phyloP scores from a whole-genome alignment of 2,113 vertebrate species.

The Stomatorhinus ivindoensis region DNA sequence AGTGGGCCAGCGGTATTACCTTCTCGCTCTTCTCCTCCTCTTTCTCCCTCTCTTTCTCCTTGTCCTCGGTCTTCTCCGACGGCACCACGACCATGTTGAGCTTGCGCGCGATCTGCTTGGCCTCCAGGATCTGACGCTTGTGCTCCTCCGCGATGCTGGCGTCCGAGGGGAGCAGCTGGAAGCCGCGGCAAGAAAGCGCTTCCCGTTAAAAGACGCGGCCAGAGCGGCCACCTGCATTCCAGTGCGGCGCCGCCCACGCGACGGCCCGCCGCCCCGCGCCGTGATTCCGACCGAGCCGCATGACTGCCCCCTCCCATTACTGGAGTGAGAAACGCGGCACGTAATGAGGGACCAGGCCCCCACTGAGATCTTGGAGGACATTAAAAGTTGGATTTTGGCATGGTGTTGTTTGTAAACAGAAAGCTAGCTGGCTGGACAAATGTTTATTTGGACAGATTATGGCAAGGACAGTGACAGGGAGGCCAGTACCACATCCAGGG shows the following conservation, averaged over 20 bases:
- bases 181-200: constrained; percentile 16
- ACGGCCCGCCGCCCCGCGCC: not conserved
- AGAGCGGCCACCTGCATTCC: not conserved
- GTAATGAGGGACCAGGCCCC: not conserved
- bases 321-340: not conserved
- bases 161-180: constrained; percentile 84
- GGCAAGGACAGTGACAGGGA: not conserved
- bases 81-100: constrained; percentile 91
- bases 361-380: not conserved
- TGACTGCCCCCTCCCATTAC: not conserved
- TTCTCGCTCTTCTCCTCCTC: constrained; percentile 79
- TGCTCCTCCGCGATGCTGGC: constrained; percentile 84
- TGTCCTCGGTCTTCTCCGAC: constrained; percentile 80
- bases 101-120: constrained; percentile 91
- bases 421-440: not conserved
- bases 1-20: constrained; percentile 39
- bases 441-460: constrained; percentile 3
- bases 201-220: not conserved
- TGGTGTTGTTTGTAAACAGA: constrained; percentile 5
- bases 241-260: not conserved
- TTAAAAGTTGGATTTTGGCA: not conserved
- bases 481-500: not conserved
- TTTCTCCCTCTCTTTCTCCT: constrained; percentile 81
- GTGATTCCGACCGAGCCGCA: not conserved
- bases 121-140: constrained; percentile 84